Conservation (phyloP, 2,113 vertebrate genomes). For the Emydocephalus ijimae region DNA sequence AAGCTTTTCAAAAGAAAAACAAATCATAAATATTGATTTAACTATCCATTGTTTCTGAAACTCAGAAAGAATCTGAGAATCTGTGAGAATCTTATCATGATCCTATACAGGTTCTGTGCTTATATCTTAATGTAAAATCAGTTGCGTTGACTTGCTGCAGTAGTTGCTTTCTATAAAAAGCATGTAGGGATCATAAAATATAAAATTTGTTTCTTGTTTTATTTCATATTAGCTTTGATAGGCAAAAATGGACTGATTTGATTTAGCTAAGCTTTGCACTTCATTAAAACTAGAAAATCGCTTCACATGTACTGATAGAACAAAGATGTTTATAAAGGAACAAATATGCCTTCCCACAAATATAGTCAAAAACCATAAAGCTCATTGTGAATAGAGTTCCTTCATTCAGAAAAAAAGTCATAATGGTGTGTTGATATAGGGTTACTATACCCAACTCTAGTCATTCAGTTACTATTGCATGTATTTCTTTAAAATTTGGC, state of each 20-base stretch:
- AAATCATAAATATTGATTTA: not conserved
- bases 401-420: not conserved
- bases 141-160: not conserved
- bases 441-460: not conserved
- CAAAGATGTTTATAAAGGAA: conserved; percentile 37
- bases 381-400: not conserved
- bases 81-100: not conserved
- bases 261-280: not conserved
- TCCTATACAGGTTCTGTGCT: not conserved
- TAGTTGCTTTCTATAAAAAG: not conserved
- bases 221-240: not conserved
- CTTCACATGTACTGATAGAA: conserved; percentile 50
- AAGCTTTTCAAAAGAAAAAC: not conserved
- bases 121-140: not conserved
- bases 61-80: not conserved
- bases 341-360: not conserved
- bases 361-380: not conserved
- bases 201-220: not conserved
- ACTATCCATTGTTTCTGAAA: not conserved
- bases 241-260: not conserved
- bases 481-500: not conserved
- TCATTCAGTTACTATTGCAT: no score
- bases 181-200: not conserved
- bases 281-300: conserved; percentile 4
- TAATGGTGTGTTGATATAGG: not conserved